Evolutionary conservation across 2,113 vertebrate genomes (phyloP).

Genomic region (Sander lucioperca): DNA sequence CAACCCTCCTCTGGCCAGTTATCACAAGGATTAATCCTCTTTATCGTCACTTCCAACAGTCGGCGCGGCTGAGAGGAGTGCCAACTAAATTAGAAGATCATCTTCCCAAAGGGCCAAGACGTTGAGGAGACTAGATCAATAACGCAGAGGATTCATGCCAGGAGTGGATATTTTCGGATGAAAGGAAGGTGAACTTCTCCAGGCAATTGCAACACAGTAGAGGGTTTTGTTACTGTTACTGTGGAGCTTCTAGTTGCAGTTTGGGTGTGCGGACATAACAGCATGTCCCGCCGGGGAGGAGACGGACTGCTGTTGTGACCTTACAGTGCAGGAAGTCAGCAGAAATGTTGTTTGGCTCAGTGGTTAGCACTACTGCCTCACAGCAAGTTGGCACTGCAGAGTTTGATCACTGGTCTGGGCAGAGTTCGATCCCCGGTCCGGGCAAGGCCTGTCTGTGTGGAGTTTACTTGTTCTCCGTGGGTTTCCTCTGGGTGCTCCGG

Average conservation of each 20-base stretch:
- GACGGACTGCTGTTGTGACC: slow-evolving; percentile 4
- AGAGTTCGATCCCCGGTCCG: too few species aligned
- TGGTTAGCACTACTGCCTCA: too few species aligned
- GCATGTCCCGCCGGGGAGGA: slow-evolving; percentile 14
- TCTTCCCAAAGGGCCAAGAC: slow-evolving; percentile 52
- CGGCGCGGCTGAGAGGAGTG: slow-evolving; percentile 21
- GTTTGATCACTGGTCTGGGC: too few species aligned
- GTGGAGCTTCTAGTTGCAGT: slow-evolving; percentile 30
- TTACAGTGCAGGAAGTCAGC: slow-evolving; percentile 4
- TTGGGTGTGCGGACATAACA: slow-evolving; percentile 13
- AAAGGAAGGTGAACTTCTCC: slow-evolving; percentile 49
- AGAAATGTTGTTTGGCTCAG: too few species aligned
- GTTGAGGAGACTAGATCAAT: slow-evolving; percentile 67
- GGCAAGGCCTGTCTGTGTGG: too few species aligned
- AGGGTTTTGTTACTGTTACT: slow-evolving; percentile 37
- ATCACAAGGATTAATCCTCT: slow-evolving; percentile 65
- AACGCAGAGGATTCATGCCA: slow-evolving; percentile 47
- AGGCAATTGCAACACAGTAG: slow-evolving; percentile 35
- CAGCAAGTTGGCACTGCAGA: too few species aligned
- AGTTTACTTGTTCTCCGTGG: too few species aligned
- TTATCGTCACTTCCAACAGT: slow-evolving; percentile 48
- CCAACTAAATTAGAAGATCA: slow-evolving; percentile 65
- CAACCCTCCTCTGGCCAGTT: slow-evolving; percentile 33
- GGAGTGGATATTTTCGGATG: slow-evolving; percentile 49
- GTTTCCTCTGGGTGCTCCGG: too few species aligned